Evolutionary conservation across 2,797 vertebrate genomes (phyloP).

Genomic region (Microchirus variegatus): DNA sequence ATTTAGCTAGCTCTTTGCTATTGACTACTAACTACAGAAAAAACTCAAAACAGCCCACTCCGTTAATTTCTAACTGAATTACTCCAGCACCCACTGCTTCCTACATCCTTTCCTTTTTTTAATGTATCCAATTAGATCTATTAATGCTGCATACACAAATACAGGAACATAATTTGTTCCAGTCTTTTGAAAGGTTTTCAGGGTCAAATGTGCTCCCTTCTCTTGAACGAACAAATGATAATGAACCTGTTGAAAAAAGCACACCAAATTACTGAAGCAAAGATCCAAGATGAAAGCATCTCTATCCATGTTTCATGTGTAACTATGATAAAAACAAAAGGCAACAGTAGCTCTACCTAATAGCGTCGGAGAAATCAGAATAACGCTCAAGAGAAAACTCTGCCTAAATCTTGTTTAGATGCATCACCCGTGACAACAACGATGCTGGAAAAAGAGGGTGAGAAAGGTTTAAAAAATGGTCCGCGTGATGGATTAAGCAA

Average conservation of each 20-base stretch:
- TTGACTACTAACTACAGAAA: slow-evolving; percentile 38
- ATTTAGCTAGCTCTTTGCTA: slow-evolving; percentile 38
- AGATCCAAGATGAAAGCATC: slow-evolving; percentile 2
- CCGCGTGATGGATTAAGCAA: slow-evolving; percentile 33
- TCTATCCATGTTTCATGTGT: background rate
- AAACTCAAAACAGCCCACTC: slow-evolving; percentile 41
- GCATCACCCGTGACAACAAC: background rate
- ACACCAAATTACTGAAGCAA: slow-evolving; percentile 20
- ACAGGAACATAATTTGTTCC: slow-evolving; percentile 38
- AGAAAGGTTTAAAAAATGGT: background rate
- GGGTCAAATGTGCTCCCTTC: slow-evolving; percentile 16
- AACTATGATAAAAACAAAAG: background rate
- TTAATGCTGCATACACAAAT: slow-evolving; percentile 62
- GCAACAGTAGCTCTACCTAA: too few species aligned
- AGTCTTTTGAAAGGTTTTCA: too few species aligned
- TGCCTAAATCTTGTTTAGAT: background rate
- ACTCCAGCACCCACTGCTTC: slow-evolving; percentile 36
- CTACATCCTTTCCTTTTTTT: slow-evolving; percentile 53
- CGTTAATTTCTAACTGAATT: slow-evolving; percentile 56
- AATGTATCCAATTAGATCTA: slow-evolving; percentile 60
- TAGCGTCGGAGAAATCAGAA: too few species aligned
- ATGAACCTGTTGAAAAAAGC: slow-evolving; percentile 44
- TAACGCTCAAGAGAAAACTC: too few species aligned
- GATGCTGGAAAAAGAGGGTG: background rate
- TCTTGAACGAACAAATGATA: slow-evolving; percentile 54